phyloP scores from a whole-genome alignment of 2,113 vertebrate genomes.

The Megalops atlanticus region DNA sequence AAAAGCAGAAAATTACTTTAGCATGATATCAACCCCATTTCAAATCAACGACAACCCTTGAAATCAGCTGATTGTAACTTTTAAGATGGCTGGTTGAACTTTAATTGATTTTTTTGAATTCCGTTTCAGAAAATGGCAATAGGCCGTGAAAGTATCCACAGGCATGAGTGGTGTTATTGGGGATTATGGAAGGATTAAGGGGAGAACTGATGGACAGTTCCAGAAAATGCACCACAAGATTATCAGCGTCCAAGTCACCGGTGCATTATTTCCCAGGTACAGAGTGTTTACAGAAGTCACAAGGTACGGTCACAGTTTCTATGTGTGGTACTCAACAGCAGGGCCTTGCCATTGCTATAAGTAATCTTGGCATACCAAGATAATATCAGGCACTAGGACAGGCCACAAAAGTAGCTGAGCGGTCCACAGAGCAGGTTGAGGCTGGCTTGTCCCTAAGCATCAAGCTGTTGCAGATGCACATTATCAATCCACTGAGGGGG shows the following conservation, averaged over 20 bases:
- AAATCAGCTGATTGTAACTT: not conserved
- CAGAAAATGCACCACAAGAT: slow-evolving; percentile 6
- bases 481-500: too few species aligned
- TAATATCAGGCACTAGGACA: not conserved
- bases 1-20: too few species aligned
- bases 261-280: not conserved
- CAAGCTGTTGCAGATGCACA: too few species aligned
- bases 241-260: slow-evolving; percentile 8
- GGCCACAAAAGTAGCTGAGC: not conserved
- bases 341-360: not conserved
- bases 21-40: too few species aligned
- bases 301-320: not conserved
- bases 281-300: not conserved
- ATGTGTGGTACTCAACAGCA: not conserved
- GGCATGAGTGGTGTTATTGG: slow-evolving; percentile 62
- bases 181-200: slow-evolving; percentile 66
- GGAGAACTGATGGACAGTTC: slow-evolving; percentile 55
- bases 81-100: not conserved
- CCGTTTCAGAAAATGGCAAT: slow-evolving; percentile 34
- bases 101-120: slow-evolving; percentile 61
- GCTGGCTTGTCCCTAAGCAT: too few species aligned
- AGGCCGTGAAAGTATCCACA: slow-evolving; percentile 36
- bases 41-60: not conserved
- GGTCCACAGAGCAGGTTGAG: not conserved
- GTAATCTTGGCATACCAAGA: not conserved